These are phyloP conservation scores for Chondrosia reniformis DNA, from an alignment of 37 sponge, comb jelly and placozoan species.

Conservation along the genomic window DNA sequence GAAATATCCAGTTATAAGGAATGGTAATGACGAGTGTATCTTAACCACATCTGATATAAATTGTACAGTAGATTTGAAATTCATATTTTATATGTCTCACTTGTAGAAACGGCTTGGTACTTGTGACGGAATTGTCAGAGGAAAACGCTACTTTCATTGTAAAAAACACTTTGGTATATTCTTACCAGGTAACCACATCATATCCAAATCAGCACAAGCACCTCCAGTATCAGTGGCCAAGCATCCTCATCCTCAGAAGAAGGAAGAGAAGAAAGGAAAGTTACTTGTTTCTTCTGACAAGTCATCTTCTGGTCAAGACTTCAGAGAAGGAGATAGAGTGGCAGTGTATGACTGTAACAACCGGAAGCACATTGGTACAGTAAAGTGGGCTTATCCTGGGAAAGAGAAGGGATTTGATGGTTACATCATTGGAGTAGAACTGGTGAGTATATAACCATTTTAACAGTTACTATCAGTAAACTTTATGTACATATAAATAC, in stretches of 20 bases:
- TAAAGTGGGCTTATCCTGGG: not conserved
- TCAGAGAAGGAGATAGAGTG: not conserved
- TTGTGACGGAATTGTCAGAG: slow-evolving; percentile 44
- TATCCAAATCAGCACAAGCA: not conserved
- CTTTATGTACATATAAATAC: no score
- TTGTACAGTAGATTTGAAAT: not conserved
- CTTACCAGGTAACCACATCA: slow-evolving; percentile 8
- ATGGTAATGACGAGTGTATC: not conserved
- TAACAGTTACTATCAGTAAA: no score
- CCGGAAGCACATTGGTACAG: not conserved
- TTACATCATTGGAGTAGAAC: not conserved
- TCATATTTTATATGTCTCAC: not conserved
- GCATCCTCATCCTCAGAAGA: no score
- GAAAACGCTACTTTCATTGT: slow-evolving; percentile 43
- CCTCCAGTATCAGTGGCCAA: not conserved
- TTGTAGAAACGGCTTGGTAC: not conserved
- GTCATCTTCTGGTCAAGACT: not conserved
- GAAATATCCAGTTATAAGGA: not conserved
- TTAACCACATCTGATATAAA: not conserved
- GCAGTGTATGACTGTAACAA: not conserved
- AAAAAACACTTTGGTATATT: slow-evolving; percentile 29
- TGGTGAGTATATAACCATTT: no score
- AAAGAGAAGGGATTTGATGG: not conserved
- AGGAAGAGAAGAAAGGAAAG: not conserved
- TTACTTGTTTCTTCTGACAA: not conserved